Evolutionary conservation across 2,888 invertebrate species (phyloP).

Genomic region (Euzophera pinguis): DNA sequence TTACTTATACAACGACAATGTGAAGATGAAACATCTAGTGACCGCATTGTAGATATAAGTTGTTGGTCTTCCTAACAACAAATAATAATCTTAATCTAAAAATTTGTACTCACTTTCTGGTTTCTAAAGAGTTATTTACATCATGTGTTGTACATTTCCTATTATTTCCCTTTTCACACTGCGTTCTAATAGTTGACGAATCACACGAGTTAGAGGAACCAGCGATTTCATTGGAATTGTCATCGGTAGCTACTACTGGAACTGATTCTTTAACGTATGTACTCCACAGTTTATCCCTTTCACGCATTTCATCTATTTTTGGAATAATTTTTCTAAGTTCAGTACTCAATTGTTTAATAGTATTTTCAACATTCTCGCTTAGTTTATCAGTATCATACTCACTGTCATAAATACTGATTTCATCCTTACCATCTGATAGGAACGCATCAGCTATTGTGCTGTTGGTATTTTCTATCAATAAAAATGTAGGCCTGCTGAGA

Average conservation of each 20-base stretch:
- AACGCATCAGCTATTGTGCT: slow-evolving; percentile 79
- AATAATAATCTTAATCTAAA: not conserved
- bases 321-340: slow-evolving; percentile 72
- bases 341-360: slow-evolving; percentile 69
- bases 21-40: too few relatives aligned
- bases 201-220: slow-evolving; percentile 33
- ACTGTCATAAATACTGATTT: slow-evolving; percentile 60
- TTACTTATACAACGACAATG: too few relatives aligned
- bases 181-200: slow-evolving; percentile 24
- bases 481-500: slow-evolving; percentile 69
- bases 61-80: too few relatives aligned
- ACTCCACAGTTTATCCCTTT: slow-evolving; percentile 61
- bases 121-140: slow-evolving; percentile 29
- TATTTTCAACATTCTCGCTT: slow-evolving; percentile 65
- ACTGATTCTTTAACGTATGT: slow-evolving; percentile 41
- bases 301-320: slow-evolving; percentile 71
- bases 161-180: slow-evolving; percentile 27
- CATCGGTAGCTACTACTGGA: slow-evolving; percentile 44
- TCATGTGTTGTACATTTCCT: slow-evolving; percentile 21
- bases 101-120: slow-evolving; percentile 36
- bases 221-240: slow-evolving; percentile 62
- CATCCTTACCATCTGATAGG: slow-evolving; percentile 80
- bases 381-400: slow-evolving; percentile 64
- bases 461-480: slow-evolving; percentile 59
- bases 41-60: too few relatives aligned